These are phyloP conservation scores for Ramphastos sulfuratus DNA, from an alignment of 2,113 vertebrate species.

Conservation along the genomic window DNA sequence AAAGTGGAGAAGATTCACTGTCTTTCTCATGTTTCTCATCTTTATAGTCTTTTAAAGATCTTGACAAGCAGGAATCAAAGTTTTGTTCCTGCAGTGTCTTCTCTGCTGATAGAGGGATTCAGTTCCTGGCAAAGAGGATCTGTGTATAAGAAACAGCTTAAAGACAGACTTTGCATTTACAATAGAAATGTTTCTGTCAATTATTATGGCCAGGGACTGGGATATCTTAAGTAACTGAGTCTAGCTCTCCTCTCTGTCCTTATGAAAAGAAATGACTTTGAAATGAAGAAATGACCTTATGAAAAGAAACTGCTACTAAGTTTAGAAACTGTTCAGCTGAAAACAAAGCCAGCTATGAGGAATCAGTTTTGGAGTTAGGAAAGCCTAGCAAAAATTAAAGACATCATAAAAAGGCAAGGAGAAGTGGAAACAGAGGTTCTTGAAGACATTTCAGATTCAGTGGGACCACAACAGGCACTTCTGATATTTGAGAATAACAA, in stretches of 20 bases:
- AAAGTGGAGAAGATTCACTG: too few species aligned
- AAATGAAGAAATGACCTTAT: too few species aligned
- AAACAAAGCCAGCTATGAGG: neutral
- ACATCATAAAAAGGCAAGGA: neutral
- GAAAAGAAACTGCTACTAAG: neutral
- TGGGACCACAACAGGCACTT: neutral
- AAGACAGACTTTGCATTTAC: neutral
- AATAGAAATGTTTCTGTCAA: neutral
- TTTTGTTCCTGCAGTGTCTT: too few species aligned
- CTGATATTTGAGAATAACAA: neutral
- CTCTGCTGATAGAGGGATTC: neutral
- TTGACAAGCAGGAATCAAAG: too few species aligned
- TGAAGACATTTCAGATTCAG: neutral
- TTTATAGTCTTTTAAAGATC: too few species aligned
- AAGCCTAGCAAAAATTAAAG: neutral
- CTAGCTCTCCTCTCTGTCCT: neutral
- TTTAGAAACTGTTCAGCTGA: neutral
- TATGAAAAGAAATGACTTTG: rapidly evolving
- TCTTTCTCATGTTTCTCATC: too few species aligned
- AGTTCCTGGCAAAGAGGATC: neutral
- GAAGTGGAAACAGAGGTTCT: neutral
- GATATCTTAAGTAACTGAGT: neutral
- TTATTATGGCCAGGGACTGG: neutral
- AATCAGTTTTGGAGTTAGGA: neutral
- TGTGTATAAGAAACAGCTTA: neutral